Evolutionary conservation across 2,888 invertebrate genomes (phyloP).

Genomic region (Drosophila macrospina): DNA sequence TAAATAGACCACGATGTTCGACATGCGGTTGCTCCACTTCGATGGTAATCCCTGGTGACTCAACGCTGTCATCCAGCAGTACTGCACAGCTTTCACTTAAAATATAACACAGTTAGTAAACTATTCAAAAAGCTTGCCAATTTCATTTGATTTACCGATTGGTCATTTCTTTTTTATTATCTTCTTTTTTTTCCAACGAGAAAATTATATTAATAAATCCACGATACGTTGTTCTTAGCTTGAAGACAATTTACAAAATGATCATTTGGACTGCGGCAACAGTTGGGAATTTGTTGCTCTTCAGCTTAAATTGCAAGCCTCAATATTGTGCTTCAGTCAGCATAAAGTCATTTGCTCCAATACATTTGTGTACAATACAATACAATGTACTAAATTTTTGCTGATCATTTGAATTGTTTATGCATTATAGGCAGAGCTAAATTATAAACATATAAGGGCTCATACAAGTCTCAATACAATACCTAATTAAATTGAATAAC

Average conservation of each 20-base stretch:
- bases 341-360: conserved; percentile 23
- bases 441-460: too few relatives aligned
- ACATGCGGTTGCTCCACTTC: conserved; percentile 2
- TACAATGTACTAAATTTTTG: background rate
- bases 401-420: background rate
- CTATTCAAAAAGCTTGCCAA: background rate
- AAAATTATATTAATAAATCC: background rate
- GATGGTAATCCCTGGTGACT: background rate
- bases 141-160: conserved; percentile 30
- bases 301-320: conserved; percentile 15
- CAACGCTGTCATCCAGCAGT: conserved; percentile 24
- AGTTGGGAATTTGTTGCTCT: conserved; percentile 1
- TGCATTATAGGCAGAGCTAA: too few relatives aligned
- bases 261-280: conserved; percentile 1
- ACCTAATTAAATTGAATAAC: background rate
- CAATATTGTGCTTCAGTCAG: conserved; percentile 33
- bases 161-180: background rate
- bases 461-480: too few relatives aligned
- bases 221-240: conserved; percentile 25
- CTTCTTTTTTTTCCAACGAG: too few relatives aligned
- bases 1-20: background rate
- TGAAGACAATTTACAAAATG: conserved; percentile 47
- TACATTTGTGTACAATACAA: too few relatives aligned
- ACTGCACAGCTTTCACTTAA: conserved; percentile 41
- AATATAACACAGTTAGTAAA: background rate